Evolutionary conservation across 2,113 vertebrate genomes (phyloP).

Genomic region (Crotalus helleri): DNA sequence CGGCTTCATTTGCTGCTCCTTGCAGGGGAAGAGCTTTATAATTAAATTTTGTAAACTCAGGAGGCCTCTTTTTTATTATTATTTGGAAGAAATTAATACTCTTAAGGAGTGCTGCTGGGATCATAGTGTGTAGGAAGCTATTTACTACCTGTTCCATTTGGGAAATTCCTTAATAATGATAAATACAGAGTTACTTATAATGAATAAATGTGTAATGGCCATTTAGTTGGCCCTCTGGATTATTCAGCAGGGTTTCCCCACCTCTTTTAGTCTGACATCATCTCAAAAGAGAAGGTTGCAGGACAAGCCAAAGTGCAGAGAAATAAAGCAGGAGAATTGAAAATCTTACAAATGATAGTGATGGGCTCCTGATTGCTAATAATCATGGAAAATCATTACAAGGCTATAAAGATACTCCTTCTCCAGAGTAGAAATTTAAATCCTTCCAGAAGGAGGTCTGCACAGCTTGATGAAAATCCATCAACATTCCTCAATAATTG

Average conservation of each 20-base stretch:
- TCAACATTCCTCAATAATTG: not conserved
- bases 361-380: not conserved
- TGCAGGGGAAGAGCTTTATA: not conserved
- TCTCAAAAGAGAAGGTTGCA: not conserved
- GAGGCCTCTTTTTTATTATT: not conserved
- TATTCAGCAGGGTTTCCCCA: too few relatives aligned
- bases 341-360: not conserved
- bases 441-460: not conserved
- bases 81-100: not conserved
- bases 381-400: not conserved
- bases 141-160: not conserved
- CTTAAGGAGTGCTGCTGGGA: not conserved
- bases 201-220: not conserved
- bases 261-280: not conserved
- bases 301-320: not conserved
- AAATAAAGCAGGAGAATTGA: not conserved
- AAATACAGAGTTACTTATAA: not conserved
- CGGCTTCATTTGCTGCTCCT: not conserved
- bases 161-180: not conserved
- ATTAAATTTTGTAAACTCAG: not conserved
- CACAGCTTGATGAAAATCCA: not conserved
- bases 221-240: not conserved
- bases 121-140: not conserved
- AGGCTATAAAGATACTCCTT: not conserved
- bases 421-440: not conserved